Evolutionary conservation across 2,113 vertebrate species (phyloP).

Genomic region (Macquaria ambigua): DNA sequence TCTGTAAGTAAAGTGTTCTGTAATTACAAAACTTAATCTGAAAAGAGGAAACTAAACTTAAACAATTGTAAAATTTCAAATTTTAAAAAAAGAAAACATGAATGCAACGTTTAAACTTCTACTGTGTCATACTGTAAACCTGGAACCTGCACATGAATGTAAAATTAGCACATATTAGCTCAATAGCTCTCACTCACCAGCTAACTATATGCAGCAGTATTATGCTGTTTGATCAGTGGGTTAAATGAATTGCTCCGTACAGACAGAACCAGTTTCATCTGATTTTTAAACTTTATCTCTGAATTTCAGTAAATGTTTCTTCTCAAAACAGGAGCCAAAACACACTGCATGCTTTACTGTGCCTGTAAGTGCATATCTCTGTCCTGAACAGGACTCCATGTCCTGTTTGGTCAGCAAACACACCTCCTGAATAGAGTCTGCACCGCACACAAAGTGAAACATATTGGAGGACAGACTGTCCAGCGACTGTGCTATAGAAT

Average conservation of each 20-base stretch:
- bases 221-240: neutral
- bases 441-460: neutral
- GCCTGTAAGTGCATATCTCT: neutral
- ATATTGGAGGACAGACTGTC: neutral
- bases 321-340: neutral
- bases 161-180: neutral
- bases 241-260: neutral
- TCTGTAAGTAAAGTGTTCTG: neutral
- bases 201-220: neutral
- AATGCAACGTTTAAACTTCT: neutral
- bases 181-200: neutral
- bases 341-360: neutral
- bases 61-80: too few species aligned
- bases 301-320: neutral
- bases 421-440: neutral
- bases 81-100: too few species aligned
- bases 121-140: neutral
- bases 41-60: neutral
- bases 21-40: neutral
- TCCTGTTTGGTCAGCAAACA: conserved; percentile 57
- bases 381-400: conserved; percentile 14
- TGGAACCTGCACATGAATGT: too few species aligned
- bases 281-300: neutral
- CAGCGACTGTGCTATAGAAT: conserved; percentile 3
- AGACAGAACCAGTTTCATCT: neutral